These are phyloP conservation scores for Drosophila yakuba DNA, from an alignment of 1,140 invertebrate genomes.

Conservation along the genomic window DNA sequence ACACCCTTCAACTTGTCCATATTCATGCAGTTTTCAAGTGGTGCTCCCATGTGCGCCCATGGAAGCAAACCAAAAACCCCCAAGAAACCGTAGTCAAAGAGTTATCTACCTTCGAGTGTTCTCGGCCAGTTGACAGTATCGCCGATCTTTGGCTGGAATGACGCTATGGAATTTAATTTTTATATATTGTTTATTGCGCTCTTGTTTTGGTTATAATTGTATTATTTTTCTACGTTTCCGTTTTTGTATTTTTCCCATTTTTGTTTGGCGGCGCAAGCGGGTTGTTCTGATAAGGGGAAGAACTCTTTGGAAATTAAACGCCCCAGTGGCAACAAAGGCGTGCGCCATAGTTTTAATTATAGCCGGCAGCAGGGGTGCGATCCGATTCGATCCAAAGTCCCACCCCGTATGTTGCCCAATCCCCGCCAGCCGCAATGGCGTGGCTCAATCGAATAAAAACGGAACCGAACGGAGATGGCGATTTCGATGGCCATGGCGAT, in stretches of 20 bases:
- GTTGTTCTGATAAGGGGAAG: conserved; percentile 41
- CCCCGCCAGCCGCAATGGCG: conserved; percentile 56
- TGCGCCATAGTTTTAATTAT: conserved; percentile 75
- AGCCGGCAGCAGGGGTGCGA: conserved; percentile 29
- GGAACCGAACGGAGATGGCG: conserved; percentile 7
- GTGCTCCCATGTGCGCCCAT: conserved; percentile 42
- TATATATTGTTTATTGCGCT: conserved; percentile 37
- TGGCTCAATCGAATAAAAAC: conserved; percentile 77
- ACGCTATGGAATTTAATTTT: conserved; percentile 74
- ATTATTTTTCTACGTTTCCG: conserved; percentile 12
- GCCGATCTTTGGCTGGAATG: conserved; percentile 60
- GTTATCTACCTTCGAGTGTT: conserved; percentile 62
- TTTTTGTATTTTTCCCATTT: conserved; percentile 27
- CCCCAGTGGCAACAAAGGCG: conserved; percentile 63
- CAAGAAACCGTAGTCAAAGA: conserved; percentile 11
- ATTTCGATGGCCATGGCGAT: conserved; percentile 4
- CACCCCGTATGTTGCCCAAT: conserved; percentile 42
- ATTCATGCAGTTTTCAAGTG: conserved; percentile 35
- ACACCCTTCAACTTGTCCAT: conserved; percentile 49
- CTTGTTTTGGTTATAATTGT: conserved; percentile 35
- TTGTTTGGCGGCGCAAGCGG: conserved; percentile 54
- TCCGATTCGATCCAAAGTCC: conserved; percentile 1
- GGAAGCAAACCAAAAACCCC: conserved; percentile 4
- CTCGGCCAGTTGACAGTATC: conserved; percentile 71
- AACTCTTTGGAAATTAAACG: conserved; percentile 51